Evolutionary conservation across 1,140 invertebrate genomes (phyloP).

Genomic region (Solenopsis invicta): DNA sequence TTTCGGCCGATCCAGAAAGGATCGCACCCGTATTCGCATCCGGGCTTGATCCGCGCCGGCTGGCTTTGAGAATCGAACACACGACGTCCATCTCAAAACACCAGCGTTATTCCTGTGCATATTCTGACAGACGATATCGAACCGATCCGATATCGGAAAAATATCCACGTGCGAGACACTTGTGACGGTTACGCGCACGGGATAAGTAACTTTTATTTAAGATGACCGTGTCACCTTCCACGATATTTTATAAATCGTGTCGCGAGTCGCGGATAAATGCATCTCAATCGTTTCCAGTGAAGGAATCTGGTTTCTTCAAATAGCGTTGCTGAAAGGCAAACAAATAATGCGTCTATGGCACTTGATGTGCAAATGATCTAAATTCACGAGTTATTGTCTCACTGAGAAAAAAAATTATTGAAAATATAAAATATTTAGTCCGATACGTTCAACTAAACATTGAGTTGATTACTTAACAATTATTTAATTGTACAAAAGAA

Average conservation of each 20-base stretch:
- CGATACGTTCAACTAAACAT: too few relatives aligned
- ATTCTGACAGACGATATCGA: not conserved
- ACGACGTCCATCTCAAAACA: not conserved
- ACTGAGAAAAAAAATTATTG: too few relatives aligned
- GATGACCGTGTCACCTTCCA: not conserved
- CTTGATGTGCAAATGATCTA: not conserved
- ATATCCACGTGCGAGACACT: not conserved
- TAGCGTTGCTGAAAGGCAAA: not conserved
- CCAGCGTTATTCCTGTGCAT: not conserved
- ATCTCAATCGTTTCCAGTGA: not conserved
- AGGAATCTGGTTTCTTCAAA: not conserved
- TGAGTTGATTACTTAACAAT: too few relatives aligned
- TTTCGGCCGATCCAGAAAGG: slow-evolving; percentile 41
- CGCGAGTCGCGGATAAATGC: not conserved
- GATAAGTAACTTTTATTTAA: slow-evolving; percentile 25
- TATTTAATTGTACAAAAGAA: too few relatives aligned
- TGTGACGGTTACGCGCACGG: not conserved
- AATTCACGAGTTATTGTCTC: not conserved
- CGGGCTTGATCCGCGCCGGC: not conserved
- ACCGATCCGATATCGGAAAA: not conserved
- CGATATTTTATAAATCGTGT: slow-evolving; percentile 15
- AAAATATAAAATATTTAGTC: too few relatives aligned
- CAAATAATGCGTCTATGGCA: not conserved
- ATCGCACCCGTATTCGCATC: not conserved
- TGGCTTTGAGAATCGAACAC: not conserved